Evolutionary conservation across 1,140 invertebrate genomes (phyloP).

Genomic region (Polypedilum vanderplanki): DNA sequence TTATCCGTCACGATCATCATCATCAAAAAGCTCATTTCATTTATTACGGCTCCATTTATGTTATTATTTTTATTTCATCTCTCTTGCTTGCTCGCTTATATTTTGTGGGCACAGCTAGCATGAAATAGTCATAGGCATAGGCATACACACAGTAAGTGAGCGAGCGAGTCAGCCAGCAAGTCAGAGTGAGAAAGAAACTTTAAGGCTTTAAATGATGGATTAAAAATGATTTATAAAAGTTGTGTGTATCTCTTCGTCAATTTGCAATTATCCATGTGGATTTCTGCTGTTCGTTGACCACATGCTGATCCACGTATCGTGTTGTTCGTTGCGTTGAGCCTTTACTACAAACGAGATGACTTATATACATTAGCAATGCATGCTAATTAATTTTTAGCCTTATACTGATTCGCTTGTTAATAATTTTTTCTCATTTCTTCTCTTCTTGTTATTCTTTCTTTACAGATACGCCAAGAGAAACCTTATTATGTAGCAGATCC

Average conservation of each 20-base stretch:
- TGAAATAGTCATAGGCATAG: too few species aligned
- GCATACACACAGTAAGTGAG: too few species aligned
- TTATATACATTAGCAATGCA: constrained; percentile 22
- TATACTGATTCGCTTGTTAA: constrained; percentile 16
- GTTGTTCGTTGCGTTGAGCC: constrained; percentile 11
- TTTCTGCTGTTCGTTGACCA: constrained; percentile 15
- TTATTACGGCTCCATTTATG: constrained; percentile 11
- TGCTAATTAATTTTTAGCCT: constrained; percentile 24
- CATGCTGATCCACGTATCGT: constrained; percentile 21
- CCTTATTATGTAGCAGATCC: constrained; percentile 96
- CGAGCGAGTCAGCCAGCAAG: not conserved
- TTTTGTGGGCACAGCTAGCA: not conserved
- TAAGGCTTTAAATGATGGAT: constrained; percentile 26
- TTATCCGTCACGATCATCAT: constrained; percentile 17
- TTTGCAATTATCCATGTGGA: constrained; percentile 28
- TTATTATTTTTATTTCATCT: not conserved
- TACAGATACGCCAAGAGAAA: constrained; percentile 95
- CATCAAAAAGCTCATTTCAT: constrained; percentile 18
- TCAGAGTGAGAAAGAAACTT: not conserved
- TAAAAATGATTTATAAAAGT: constrained; percentile 26
- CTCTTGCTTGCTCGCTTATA: not conserved
- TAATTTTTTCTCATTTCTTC: constrained; percentile 31
- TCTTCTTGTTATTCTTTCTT: constrained; percentile 49
- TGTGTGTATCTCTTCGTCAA: not conserved
- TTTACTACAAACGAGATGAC: not conserved